Percentiles rank a stretch among this genome's conserved stretches.
Evolutionary conservation across 2,113 vertebrate species (phyloP).

Genomic region (Balaenoptera acutorostrata): DNA sequence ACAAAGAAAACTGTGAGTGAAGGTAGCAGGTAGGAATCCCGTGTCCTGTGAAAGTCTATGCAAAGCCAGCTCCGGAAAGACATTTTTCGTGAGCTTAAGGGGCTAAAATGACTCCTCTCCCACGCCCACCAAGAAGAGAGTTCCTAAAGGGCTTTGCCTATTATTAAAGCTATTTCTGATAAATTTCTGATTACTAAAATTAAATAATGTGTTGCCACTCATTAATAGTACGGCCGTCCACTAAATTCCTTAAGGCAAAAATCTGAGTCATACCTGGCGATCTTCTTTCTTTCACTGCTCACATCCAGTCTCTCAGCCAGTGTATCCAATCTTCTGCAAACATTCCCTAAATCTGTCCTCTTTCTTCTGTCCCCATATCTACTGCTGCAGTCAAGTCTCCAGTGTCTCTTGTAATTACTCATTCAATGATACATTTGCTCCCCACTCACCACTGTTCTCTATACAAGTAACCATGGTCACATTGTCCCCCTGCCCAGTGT

Average conservation of each 20-base stretch:
- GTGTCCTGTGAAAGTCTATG: accelerated
- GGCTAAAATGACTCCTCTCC: background rate
- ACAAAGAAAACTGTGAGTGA: background rate
- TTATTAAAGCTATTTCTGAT: background rate
- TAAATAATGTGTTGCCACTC: background rate
- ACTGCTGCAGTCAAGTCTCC: background rate
- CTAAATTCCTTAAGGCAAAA: background rate
- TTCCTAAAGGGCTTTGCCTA: background rate
- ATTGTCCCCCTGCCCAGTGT: accelerated
- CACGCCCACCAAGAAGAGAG: background rate
- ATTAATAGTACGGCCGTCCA: background rate
- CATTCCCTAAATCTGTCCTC: background rate
- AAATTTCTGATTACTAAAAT: background rate
- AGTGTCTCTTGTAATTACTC: accelerated
- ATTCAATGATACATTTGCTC: accelerated
- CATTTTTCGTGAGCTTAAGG: too few relatives aligned
- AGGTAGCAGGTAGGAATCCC: accelerated
- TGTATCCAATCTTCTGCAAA: background rate
- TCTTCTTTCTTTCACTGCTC: background rate
- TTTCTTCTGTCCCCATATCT: background rate
- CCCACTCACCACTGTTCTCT: background rate
- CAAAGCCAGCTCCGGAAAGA: too few relatives aligned
- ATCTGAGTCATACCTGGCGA: accelerated
- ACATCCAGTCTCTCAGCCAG: background rate
- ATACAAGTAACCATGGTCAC: accelerated